Conservation (phyloP, 1,140 invertebrate species). For the Pseudomyrmex gracilis region DNA sequence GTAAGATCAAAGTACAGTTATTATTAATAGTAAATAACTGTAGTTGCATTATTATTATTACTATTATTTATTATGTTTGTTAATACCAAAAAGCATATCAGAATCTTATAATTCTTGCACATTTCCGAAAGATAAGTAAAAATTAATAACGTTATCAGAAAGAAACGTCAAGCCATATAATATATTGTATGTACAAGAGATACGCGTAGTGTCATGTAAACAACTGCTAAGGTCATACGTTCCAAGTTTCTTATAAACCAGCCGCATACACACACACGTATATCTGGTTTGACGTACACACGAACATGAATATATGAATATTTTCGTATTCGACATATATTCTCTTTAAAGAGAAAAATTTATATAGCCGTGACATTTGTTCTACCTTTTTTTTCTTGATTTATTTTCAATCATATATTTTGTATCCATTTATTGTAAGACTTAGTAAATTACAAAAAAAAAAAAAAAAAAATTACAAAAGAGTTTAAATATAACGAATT, state of each 20-base stretch:
- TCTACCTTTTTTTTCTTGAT: not conserved
- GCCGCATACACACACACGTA: not conserved
- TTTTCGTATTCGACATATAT: not conserved
- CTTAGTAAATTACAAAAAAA: too few relatives aligned
- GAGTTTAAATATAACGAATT: too few relatives aligned
- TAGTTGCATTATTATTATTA: not conserved
- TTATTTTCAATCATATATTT: not conserved
- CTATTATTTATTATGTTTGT: not conserved
- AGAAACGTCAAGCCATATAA: not conserved
- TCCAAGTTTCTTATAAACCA: not conserved
- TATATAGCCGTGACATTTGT: not conserved
- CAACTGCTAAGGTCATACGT: not conserved
- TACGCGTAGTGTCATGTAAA: constrained; percentile 10
- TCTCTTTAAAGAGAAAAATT: not conserved
- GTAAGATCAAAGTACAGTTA: not conserved
- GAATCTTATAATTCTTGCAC: not conserved
- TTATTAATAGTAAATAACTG: not conserved
- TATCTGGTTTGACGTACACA: not conserved
- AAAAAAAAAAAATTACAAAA: too few relatives aligned
- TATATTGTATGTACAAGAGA: not conserved
- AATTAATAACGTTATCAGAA: constrained; percentile 1
- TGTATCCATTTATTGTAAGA: too few relatives aligned
- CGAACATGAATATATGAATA: not conserved
- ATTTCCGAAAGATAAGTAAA: constrained; percentile 8
- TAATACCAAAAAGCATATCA: not conserved